Conservation (phyloP, 2,113 vertebrate genomes). For the Chloebia gouldiae region DNA sequence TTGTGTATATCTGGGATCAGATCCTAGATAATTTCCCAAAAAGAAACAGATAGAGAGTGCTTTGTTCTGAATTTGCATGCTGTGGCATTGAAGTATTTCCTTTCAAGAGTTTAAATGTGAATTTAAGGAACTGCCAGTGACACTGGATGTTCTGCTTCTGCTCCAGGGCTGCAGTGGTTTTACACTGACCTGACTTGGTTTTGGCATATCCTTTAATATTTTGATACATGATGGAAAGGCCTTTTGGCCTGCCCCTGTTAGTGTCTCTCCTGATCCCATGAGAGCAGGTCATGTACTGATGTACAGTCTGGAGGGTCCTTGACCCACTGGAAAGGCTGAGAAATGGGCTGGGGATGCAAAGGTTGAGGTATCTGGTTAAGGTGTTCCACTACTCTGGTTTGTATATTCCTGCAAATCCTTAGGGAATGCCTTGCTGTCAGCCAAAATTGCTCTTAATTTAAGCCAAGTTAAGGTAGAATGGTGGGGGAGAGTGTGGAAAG, state of each 20-base stretch:
- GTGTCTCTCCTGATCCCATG: neutral
- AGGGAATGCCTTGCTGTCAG: neutral
- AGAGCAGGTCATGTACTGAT: neutral
- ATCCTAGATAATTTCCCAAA: neutral
- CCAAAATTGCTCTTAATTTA: neutral
- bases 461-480: neutral
- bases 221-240: neutral
- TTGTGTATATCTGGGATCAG: fast-evolving
- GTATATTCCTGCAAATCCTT: neutral
- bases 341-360: fast-evolving
- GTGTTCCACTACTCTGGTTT: neutral
- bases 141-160: neutral
- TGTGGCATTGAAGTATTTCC: neutral
- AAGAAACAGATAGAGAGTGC: neutral
- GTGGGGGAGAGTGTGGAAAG: neutral
- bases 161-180: neutral
- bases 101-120: neutral
- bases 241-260: neutral
- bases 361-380: neutral
- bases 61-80: neutral
- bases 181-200: neutral
- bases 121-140: neutral
- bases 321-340: neutral
- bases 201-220: neutral
- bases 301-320: neutral